Evolutionary conservation across 1,140 invertebrate genomes (phyloP).

Genomic region (Drosophila ananassae): DNA sequence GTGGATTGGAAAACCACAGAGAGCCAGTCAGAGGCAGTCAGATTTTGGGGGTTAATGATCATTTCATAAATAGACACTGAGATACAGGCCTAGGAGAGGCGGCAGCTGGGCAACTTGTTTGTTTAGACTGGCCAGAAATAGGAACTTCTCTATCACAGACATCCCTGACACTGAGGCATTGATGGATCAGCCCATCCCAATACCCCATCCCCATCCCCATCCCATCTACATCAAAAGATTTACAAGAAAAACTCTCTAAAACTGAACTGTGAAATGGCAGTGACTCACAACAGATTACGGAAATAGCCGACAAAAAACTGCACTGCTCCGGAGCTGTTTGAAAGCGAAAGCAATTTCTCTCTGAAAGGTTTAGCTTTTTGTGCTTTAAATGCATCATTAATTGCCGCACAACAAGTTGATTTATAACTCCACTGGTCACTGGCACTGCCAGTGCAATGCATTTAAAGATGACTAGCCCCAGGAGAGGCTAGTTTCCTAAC

Average conservation of each 20-base stretch:
- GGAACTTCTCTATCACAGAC: slow-evolving; percentile 6
- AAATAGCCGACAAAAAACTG: slow-evolving; percentile 20
- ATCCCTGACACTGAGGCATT: slow-evolving; percentile 9
- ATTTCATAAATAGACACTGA: slow-evolving; percentile 35
- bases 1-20: slow-evolving; percentile 25
- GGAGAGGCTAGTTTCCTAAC: not conserved
- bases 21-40: not conserved
- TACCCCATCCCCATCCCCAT: not conserved
- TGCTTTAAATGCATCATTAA: slow-evolving; percentile 9
- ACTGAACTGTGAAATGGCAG: slow-evolving; percentile 3
- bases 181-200: not conserved
- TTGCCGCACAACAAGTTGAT: slow-evolving; percentile 12
- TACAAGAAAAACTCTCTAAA: not conserved
- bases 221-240: not conserved
- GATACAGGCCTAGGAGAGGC: slow-evolving; percentile 2
- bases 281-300: slow-evolving; percentile 11
- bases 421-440: slow-evolving; percentile 9
- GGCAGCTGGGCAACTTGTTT: slow-evolving; percentile 38
- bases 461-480: not conserved
- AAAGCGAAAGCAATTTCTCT: slow-evolving; percentile 35
- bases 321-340: slow-evolving; percentile 7
- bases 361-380: not conserved
- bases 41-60: slow-evolving; percentile 20
- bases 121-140: slow-evolving; percentile 28
- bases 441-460: not conserved